Conservation (phyloP, 2,113 vertebrate genomes). For the Lepisosteus oculatus region DNA sequence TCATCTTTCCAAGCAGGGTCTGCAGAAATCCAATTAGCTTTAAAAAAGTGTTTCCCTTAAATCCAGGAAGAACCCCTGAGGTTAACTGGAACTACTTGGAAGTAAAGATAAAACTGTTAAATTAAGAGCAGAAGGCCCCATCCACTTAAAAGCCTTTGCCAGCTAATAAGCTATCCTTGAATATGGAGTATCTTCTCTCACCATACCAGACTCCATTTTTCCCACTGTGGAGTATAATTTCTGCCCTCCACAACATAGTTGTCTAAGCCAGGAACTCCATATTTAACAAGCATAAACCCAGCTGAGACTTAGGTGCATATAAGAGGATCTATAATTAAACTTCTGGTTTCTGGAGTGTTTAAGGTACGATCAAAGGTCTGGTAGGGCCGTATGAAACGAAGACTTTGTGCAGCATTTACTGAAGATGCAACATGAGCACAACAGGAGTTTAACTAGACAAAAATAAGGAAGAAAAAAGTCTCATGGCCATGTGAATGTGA, state of each 20-base stretch:
- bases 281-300: conserved; percentile 8
- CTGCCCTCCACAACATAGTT: background rate
- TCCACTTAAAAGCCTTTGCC: conserved; percentile 47
- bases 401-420: background rate
- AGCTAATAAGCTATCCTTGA: conserved; percentile 49
- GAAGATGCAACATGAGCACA: too few species aligned
- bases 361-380: background rate
- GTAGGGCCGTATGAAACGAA: background rate
- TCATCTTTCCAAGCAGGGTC: conserved; percentile 49
- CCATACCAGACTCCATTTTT: background rate
- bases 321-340: background rate
- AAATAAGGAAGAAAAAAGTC: too few species aligned
- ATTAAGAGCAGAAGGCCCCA: conserved; percentile 38
- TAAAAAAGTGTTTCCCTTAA: conserved; percentile 32
- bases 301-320: background rate
- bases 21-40: conserved; percentile 64
- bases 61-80: conserved; percentile 40
- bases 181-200: conserved; percentile 16
- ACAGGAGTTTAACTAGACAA: too few species aligned
- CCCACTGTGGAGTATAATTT: background rate
- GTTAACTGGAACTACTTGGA: conserved; percentile 55
- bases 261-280: conserved; percentile 13
- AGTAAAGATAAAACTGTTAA: conserved; percentile 51
- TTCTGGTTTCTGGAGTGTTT: background rate
- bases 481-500: too few species aligned